Conservation (phyloP, 2,888 invertebrate species). For the Sceliomorpha sp. region DNA sequence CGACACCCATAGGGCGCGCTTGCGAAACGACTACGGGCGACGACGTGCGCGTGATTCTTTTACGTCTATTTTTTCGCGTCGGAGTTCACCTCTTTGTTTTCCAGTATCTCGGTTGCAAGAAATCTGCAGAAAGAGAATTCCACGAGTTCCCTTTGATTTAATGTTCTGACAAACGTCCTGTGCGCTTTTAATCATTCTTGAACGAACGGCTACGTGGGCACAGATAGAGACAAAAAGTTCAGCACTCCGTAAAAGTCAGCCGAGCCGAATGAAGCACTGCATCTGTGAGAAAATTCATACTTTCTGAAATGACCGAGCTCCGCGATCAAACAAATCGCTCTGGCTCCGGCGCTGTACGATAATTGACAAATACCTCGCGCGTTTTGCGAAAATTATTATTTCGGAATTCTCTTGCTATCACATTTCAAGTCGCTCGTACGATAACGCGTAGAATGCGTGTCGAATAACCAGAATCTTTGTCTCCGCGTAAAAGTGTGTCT, state of each 20-base stretch:
- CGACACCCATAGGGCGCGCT: background rate
- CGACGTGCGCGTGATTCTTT: background rate
- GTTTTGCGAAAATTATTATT: too few relatives aligned
- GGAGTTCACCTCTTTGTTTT: conserved; percentile 20
- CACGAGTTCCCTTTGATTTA: conserved; percentile 29
- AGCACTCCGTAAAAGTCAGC: conserved; percentile 14
- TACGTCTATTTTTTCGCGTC: conserved; percentile 4
- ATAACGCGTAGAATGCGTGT: background rate
- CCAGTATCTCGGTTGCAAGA: conserved; percentile 17
- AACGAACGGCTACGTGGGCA: conserved; percentile 22
- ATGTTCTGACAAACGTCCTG: conserved; percentile 32
- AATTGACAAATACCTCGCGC: background rate
- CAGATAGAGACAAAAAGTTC: conserved; percentile 27
- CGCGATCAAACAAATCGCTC: background rate
- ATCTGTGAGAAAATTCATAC: conserved; percentile 9
- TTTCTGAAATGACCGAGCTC: conserved; percentile 9
- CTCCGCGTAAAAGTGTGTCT: too few relatives aligned
- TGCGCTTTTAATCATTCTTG: conserved; percentile 41
- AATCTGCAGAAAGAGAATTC: conserved; percentile 20
- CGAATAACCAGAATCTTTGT: too few relatives aligned
- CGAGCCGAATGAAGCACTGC: conserved; percentile 5
- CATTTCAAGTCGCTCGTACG: too few relatives aligned
- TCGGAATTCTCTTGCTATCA: background rate
- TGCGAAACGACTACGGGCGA: background rate
- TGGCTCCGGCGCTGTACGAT: background rate